Evolutionary conservation across 2,113 vertebrate genomes (phyloP).

Genomic region (Tetrao urogallus): DNA sequence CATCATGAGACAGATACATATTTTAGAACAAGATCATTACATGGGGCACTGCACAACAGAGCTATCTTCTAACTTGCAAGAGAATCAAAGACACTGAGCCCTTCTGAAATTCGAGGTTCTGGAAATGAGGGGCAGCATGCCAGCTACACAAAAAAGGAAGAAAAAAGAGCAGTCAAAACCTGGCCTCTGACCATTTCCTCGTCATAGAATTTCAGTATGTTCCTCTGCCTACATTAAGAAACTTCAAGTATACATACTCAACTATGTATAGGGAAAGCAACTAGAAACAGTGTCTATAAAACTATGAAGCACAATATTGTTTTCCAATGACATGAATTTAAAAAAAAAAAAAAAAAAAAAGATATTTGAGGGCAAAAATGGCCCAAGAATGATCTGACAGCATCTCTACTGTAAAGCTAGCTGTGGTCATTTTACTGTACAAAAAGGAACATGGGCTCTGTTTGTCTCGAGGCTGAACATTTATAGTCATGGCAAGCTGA

Average conservation of each 20-base stretch:
- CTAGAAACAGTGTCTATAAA: background rate
- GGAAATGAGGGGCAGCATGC: background rate
- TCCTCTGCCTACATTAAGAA: background rate
- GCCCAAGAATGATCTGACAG: background rate
- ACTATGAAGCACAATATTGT: background rate
- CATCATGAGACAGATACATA: background rate
- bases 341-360: background rate
- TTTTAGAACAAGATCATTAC: background rate
- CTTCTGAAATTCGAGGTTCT: background rate
- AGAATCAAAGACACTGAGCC: background rate
- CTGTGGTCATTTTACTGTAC: background rate
- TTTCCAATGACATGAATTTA: background rate
- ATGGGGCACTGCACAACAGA: background rate
- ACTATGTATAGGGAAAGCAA: background rate
- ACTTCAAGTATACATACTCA: background rate
- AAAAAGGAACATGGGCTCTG: slow-evolving; percentile 1
- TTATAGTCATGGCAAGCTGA: slow-evolving; percentile 45
- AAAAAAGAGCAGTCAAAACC: background rate
- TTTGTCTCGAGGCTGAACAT: slow-evolving; percentile 38
- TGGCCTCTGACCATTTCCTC: background rate
- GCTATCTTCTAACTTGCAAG: background rate
- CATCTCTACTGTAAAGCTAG: background rate
- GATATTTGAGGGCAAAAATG: background rate
- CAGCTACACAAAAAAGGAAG: background rate
- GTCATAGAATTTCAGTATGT: background rate